These are phyloP conservation scores for Eupithecia centaureata DNA, from an alignment of 2,888 invertebrate genomes.

Conservation along the genomic window DNA sequence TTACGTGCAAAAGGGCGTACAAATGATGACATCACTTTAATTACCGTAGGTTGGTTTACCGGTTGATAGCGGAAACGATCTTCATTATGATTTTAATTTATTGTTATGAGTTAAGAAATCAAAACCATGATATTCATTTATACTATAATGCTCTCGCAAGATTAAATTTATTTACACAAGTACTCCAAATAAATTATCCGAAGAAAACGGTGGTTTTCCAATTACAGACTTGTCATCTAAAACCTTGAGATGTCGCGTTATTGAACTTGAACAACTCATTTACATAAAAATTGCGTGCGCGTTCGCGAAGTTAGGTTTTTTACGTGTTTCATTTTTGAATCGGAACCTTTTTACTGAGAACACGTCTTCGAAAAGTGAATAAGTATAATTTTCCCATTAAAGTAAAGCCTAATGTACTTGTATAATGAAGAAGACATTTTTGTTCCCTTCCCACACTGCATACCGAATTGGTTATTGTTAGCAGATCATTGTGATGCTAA, in stretches of 20 bases:
- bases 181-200: not conserved
- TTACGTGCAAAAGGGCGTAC: not conserved
- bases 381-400: conserved; percentile 29
- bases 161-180: not conserved
- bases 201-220: conserved; percentile 17
- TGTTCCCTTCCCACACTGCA: conserved; percentile 44
- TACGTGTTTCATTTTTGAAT: conserved; percentile 13
- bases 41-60: not conserved
- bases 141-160: conserved; percentile 1
- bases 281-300: conserved; percentile 27
- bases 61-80: not conserved
- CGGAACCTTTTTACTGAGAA: not conserved
- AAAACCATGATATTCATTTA: conserved; percentile 15
- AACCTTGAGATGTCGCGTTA: conserved; percentile 11
- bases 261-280: conserved; percentile 25
- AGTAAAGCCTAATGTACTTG: conserved; percentile 31
- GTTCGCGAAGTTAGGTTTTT: conserved; percentile 5
- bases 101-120: conserved; percentile 12
- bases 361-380: not conserved
- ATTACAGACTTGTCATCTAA: conserved; percentile 22
- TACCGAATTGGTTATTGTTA: conserved; percentile 51
- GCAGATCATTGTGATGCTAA: conserved; percentile 45
- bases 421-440: conserved; percentile 44
- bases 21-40: conserved; percentile 24
- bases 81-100: conserved; percentile 7